Conservation (phyloP, 2,113 vertebrate genomes). For the Gymnogyps californianus region DNA sequence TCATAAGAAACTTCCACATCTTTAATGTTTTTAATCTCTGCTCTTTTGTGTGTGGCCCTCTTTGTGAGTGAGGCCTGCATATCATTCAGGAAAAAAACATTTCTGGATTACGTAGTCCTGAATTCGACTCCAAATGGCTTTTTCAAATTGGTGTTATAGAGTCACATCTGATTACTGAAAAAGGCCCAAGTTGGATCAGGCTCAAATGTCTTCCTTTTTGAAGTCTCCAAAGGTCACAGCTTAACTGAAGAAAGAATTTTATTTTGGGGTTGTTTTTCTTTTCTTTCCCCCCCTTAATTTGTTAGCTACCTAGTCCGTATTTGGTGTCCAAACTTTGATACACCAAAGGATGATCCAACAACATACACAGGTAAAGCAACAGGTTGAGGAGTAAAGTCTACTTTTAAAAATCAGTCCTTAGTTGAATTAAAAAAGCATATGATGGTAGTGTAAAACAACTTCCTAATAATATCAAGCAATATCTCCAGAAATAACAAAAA, state of each 20-base stretch:
- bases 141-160: background rate
- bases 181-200: background rate
- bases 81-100: background rate
- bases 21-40: conserved; percentile 14
- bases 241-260: background rate
- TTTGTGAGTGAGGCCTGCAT: background rate
- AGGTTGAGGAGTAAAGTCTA: background rate
- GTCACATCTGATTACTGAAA: background rate
- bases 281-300: background rate
- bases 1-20: background rate
- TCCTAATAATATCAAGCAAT: background rate
- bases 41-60: background rate
- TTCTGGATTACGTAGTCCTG: background rate
- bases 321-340: background rate
- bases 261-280: background rate
- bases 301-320: background rate
- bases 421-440: background rate
- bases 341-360: background rate
- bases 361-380: background rate
- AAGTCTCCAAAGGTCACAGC: background rate
- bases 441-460: background rate
- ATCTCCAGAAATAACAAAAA: background rate
- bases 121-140: background rate
- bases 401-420: background rate
- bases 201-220: background rate